Evolutionary conservation across 2,888 invertebrate genomes (phyloP), one percentile per base, ranked within the genome.

Genomic region (Polydrusus cervinus): DNA sequence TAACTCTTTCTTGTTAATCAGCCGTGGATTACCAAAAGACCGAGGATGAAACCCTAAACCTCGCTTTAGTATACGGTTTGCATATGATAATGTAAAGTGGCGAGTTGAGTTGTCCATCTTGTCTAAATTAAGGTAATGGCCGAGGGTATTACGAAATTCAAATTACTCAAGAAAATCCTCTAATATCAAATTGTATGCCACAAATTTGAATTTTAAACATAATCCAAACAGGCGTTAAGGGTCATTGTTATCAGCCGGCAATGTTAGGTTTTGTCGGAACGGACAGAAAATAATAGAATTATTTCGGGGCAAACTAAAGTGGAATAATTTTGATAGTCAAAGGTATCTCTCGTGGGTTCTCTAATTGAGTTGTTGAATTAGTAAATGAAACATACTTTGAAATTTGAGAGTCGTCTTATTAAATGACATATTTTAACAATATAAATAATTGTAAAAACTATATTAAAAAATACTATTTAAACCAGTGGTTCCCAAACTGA

Each of bases 121-220:
- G 76, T 76, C 66, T 72, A 75, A 79, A 78, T 78, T 76, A 76
- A 76, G 73, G 74, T 77, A 80, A 80, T 80, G 77, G 80, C 77
- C 77, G 71, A 38, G 78, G 80, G 79, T 62, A 78, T 77, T 69
- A 68, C 71, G 51, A 77, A 77, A 78, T 77, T 74, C 78, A 77
- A 79, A 79, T 79, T 79, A 61, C 60, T 61, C 64, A 74, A 74
- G 74, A 69, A 68, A 70, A 74, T 70, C 74, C 65, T 45, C 53
- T 73, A 62, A 73, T 73, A 68, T 73, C 66, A 67, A 65, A 64
- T 70, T 64, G 64, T 74, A 49, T 25, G 61, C 74, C 65, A 55
- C 25, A 55, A 65, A 72, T 72, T 72, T 72, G 57, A 64, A 72
- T 72, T 72, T 60, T 57, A 34, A 30, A 62, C 62, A 34, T 62